Base-by-base conservation (phyloP, 2,888 invertebrate genomes). In the Invenusta paracnida region DNA sequence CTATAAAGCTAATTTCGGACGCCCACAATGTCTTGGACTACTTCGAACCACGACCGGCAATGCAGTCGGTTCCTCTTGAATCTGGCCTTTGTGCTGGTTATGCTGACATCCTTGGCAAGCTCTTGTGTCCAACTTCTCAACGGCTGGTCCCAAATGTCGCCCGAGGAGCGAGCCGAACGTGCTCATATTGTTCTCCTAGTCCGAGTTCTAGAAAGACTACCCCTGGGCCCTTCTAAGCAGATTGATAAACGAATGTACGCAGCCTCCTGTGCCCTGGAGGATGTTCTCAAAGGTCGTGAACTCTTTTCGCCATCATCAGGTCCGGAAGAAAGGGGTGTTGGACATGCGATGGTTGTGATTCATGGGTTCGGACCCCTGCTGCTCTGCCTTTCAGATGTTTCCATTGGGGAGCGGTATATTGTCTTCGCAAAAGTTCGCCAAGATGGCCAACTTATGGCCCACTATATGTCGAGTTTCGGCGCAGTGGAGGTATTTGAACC, bases 61-160 rank as follows among this genome's bases (percentile, higher is more conserved):
- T n/a, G n/a, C n/a, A n/a, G n/a, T n/a, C n/a, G n/a, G n/a, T n/a
- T n/a, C n/a, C n/a, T n/a, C n/a, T n/a, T n/a, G n/a, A n/a, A n/a
- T n/a, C n/a, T n/a, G n/a, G n/a, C n/a, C n/a, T n/a, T n/a, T n/a
- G n/a, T n/a, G n/a, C n/a, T n/a, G n/a, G n/a, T n/a, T n/a, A n/a
- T n/a, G n/a, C 48, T 48, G 48, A 48, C 17, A 5, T 48, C 48
- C 48, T 30, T 83, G 0, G 30, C 66, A 25, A 5, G 1, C 23
- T 1, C 31, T 29, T 83, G 83, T 30, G 48, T 83, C 5, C 31
- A 83, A n/a, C 23, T 83, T n/a, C 28, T 83, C n/a, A 31, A 83
- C 25, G 48, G 48, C n/a, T 83, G 83, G 83, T 31, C 83, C 2
- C 83, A 83, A 31, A 83, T 83, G 83, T 83, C 83, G 25, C 23